Percentiles rank a stretch among this genome's conserved stretches.
Conservation (phyloP, 2,888 invertebrate genomes). For the Synergus laeviventris region DNA sequence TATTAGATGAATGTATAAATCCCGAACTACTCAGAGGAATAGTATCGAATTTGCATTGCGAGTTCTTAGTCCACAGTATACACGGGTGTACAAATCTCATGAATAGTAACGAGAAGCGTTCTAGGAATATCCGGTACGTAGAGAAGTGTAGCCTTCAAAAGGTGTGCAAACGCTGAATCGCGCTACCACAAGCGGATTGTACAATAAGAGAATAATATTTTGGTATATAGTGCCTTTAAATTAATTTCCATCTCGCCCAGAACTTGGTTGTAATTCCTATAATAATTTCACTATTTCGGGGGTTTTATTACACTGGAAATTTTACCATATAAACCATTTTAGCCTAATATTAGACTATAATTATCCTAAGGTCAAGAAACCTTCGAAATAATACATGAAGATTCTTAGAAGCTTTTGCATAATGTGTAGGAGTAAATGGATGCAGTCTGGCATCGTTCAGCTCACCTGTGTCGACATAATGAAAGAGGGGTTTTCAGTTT, state of each 20-base stretch:
- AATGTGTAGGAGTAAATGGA: background rate
- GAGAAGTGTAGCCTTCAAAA: constrained; percentile 18
- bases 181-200: constrained; percentile 6
- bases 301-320: background rate
- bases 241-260: background rate
- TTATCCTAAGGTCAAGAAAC: background rate
- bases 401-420: background rate
- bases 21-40: constrained; percentile 34
- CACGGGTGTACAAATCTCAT: constrained; percentile 22
- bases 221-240: background rate
- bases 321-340: background rate
- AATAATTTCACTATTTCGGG: background rate
- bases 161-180: constrained; percentile 14
- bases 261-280: background rate
- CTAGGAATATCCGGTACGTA: constrained; percentile 17
- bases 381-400: background rate
- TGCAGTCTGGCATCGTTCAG: background rate
- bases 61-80: constrained; percentile 5
- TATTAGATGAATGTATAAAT: constrained; percentile 29
- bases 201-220: constrained; percentile 30
- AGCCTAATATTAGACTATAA: background rate
- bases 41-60: constrained; percentile 30
- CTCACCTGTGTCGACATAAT: background rate
- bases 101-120: constrained; percentile 36
- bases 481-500: background rate